Percentiles rank a stretch among this genome's conserved stretches.
Conservation (phyloP, 2,888 invertebrate genomes). For the Metallyticus violacea region DNA sequence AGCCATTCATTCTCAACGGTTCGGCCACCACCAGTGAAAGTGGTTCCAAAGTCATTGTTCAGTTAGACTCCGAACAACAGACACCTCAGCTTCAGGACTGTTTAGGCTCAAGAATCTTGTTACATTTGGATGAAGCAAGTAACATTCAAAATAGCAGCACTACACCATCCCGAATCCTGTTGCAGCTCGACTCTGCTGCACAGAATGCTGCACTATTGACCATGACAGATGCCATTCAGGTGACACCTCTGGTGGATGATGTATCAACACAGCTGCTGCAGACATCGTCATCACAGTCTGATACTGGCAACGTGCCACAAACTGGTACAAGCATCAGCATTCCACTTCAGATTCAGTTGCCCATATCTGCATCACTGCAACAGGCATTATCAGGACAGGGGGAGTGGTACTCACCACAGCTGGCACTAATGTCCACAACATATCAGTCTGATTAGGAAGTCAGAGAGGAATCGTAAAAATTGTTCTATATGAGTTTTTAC, state of each 20-base stretch:
- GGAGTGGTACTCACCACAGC: neutral
- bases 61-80: neutral
- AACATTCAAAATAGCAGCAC: neutral
- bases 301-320: neutral
- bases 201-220: neutral
- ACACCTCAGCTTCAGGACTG: neutral
- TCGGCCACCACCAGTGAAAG: neutral
- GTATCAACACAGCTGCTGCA: neutral
- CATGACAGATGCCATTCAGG: constrained; percentile 5
- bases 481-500: too few relatives aligned
- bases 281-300: neutral
- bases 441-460: neutral
- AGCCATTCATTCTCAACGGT: neutral
- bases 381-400: neutral
- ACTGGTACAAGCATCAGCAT: neutral
- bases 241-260: constrained; percentile 15
- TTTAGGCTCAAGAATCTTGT: neutral
- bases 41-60: neutral
- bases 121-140: neutral
- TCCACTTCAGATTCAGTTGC: constrained; percentile 18
- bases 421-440: constrained; percentile 6
- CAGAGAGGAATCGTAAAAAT: too few relatives aligned
- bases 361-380: constrained; percentile 1
- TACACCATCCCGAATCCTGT: neutral
- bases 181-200: neutral